These are phyloP conservation scores for Pocillopora meandrina DNA, from an alignment of 92 coral and sea anemone genomes.

Conservation along the genomic window DNA sequence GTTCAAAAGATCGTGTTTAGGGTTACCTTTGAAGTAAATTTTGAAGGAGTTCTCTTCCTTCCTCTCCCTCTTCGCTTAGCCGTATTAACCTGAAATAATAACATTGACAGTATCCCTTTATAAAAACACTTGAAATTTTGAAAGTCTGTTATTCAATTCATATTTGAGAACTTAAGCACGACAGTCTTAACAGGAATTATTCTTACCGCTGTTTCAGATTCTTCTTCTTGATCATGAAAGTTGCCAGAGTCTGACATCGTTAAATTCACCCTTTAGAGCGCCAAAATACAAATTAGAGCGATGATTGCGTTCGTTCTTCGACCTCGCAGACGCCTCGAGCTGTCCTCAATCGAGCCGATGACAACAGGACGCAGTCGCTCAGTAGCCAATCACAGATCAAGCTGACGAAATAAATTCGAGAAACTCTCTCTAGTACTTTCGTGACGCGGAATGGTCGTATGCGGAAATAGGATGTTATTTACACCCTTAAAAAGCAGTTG, in stretches of 20 bases:
- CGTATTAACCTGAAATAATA: background rate
- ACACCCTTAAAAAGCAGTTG: too few species aligned
- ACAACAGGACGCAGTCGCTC: background rate
- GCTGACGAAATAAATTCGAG: too few species aligned
- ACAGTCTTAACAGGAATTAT: background rate
- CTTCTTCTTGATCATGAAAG: background rate
- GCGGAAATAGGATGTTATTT: too few species aligned
- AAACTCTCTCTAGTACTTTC: too few species aligned
- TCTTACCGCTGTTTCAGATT: constrained; percentile 23
- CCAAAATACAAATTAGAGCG: background rate
- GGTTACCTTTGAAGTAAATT: constrained; percentile 9
- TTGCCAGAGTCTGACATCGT: constrained; percentile 12
- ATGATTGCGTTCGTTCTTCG: background rate
- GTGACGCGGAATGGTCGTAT: too few species aligned
- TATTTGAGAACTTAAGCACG: background rate
- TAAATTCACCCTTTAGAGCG: too few species aligned
- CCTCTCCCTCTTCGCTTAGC: constrained; percentile 13
- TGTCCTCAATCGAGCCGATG: background rate
- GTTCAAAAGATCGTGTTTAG: background rate
- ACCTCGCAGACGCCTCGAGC: background rate
- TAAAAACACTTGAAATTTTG: background rate
- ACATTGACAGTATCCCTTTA: background rate
- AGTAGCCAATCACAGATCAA: background rate
- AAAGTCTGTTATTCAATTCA: background rate
- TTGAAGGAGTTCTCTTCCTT: constrained; percentile 8